Evolutionary conservation across 92 coral and sea anemone genomes (phyloP).

Genomic region (Meandrina meandrites): DNA sequence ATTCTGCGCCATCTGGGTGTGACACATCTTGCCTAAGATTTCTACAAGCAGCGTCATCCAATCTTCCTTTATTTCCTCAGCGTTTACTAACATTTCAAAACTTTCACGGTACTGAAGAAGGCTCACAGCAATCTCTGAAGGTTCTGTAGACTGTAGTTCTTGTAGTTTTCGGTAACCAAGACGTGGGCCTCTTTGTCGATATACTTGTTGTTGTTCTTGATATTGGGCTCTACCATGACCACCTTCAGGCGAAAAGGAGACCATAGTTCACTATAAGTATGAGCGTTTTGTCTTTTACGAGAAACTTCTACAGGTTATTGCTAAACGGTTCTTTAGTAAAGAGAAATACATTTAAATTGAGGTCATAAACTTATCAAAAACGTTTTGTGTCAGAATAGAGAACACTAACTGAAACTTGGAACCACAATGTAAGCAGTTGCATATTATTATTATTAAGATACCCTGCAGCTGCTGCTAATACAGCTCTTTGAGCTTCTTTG

Average conservation of each 20-base stretch:
- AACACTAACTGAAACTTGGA: neutral
- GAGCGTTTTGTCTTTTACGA: neutral
- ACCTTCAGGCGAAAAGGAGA: conserved; percentile 7
- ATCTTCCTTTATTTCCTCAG: conserved; percentile 70
- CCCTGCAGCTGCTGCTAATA: neutral
- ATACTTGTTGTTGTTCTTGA: neutral
- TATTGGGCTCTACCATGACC: neutral
- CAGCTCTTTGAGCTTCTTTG: too few species aligned
- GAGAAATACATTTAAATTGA: neutral
- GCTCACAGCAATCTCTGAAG: conserved; percentile 49
- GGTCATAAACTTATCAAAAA: neutral
- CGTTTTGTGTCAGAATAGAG: neutral
- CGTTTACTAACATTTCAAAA: conserved; percentile 46
- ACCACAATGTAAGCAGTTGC: neutral
- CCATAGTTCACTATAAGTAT: too few species aligned
- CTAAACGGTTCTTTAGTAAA: neutral
- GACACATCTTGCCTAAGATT: conserved; percentile 70
- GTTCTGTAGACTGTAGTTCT: conserved; percentile 33
- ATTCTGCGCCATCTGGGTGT: conserved; percentile 69
- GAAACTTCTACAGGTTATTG: neutral
- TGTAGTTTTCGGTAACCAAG: conserved; percentile 64
- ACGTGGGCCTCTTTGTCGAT: conserved; percentile 44
- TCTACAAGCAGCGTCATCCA: conserved; percentile 69
- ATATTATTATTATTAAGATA: neutral
- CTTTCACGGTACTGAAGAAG: conserved; percentile 58